These are phyloP conservation scores for Bubalus kerabau DNA, from an alignment of 2,113 vertebrate genomes.

Conservation along the genomic window DNA sequence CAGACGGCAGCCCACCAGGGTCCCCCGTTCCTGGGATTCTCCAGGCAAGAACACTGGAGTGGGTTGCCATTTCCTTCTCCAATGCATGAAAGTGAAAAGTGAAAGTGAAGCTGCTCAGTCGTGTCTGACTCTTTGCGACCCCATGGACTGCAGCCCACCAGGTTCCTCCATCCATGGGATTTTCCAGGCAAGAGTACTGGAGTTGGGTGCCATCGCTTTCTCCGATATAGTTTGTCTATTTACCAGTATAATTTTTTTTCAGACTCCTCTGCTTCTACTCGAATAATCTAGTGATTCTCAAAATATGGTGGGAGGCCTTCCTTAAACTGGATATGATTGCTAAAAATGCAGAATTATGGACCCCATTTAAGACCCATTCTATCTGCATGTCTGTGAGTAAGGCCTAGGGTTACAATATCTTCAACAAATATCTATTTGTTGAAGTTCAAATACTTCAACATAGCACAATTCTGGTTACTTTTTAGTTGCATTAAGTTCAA, in stretches of 20 bases:
- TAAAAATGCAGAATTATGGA: background rate
- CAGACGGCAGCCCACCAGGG: too few relatives aligned
- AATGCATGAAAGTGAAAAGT: too few relatives aligned
- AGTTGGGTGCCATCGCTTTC: too few relatives aligned
- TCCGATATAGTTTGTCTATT: background rate
- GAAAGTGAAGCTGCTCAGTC: too few relatives aligned
- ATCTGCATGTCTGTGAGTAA: background rate
- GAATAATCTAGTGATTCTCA: background rate
- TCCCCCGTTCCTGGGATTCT: too few relatives aligned
- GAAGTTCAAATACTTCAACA: background rate
- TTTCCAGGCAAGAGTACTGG: too few relatives aligned
- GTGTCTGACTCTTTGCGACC: fast-evolving
- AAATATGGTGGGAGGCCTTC: background rate
- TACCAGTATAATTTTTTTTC: background rate
- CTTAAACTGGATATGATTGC: background rate
- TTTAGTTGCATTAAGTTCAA: background rate
- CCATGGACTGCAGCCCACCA: too few relatives aligned
- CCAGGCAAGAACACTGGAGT: too few relatives aligned
- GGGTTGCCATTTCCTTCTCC: too few relatives aligned
- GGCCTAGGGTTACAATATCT: background rate
- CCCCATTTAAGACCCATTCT: background rate
- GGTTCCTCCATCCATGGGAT: too few relatives aligned
- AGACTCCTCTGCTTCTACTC: background rate
- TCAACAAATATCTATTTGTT: background rate
- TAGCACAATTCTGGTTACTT: background rate